These are phyloP conservation scores for Argyresthia albistria DNA, from an alignment of 2,888 invertebrate genomes.

Conservation along the genomic window DNA sequence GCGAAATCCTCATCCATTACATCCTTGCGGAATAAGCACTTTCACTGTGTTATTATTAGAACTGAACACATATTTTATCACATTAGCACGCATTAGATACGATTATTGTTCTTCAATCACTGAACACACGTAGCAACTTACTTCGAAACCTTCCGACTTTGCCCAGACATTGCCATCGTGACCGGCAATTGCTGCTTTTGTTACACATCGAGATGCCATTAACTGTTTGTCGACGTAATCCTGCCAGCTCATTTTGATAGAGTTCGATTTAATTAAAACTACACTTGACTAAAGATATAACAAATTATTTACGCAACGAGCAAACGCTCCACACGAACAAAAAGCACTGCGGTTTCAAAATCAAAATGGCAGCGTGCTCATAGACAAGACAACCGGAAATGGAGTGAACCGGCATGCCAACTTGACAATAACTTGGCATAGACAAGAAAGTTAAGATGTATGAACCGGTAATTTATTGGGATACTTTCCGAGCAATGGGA, in stretches of 20 bases:
- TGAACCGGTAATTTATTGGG: too few relatives aligned
- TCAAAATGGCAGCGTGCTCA: constrained; percentile 67
- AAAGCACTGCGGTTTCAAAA: constrained; percentile 71
- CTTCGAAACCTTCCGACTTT: constrained; percentile 93
- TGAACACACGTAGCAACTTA: constrained; percentile 74
- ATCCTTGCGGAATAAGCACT: constrained; percentile 20
- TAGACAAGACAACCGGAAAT: constrained; percentile 50
- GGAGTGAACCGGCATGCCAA: constrained; percentile 26
- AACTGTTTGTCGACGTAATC: constrained; percentile 98
- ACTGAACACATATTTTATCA: constrained; percentile 18
- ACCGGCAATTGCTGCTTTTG: constrained; percentile 95
- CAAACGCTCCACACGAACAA: constrained; percentile 71
- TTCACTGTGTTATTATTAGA: constrained; percentile 16
- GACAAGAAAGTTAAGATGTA: constrained; percentile 1
- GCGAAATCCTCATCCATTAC: constrained; percentile 49
- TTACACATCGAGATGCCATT: constrained; percentile 94
- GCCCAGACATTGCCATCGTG: constrained; percentile 97
- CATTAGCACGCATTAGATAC: constrained; percentile 22
- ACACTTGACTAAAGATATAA: constrained; percentile 66
- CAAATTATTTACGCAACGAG: constrained; percentile 63
- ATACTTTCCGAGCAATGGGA: too few relatives aligned
- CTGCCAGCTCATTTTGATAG: constrained; percentile 94
- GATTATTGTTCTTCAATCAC: constrained; percentile 25
- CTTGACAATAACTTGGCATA: constrained; percentile 18
- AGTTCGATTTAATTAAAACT: constrained; percentile 69